Evolutionary conservation across 2,113 vertebrate species (phyloP), one percentile per base, ranked within the genome.

Genomic region (Agelaius tricolor): DNA sequence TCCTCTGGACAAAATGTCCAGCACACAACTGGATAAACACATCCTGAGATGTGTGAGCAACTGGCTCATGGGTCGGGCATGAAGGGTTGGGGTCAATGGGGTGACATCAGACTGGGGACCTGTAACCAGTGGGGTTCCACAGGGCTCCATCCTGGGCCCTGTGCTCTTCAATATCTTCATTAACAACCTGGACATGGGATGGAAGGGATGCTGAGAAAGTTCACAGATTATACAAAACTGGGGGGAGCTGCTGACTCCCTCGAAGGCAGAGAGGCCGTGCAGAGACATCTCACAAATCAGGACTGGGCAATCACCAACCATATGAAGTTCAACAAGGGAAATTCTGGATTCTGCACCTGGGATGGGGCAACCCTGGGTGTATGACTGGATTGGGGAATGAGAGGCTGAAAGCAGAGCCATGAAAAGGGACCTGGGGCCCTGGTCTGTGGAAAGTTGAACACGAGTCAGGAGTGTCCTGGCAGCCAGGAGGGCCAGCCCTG

Each of bases 171-270:
- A 16, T 4, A 18, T 24, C 28, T 28, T 55, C 49, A 33, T 39
- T 27, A 63, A 84, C 0, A 1, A 27, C 33, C 9, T 39, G 49
- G 41, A 33, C 2, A 2, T 0, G 0, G 49, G 49, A 46, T 39
- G 49, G 49, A 63, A 46, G 22, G 9, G 18, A 46, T 27, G 2
- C 39, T 11, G 39, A 55, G 33, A 3, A 73, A 46, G 6, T 37
- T 33, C 14, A 46, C 27, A 73, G 58, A 17, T 63, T 2, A 22
- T 37, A 11, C 33, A 37, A 54, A 73, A 63, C 8, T 54, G 31
- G 11, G 27, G 12, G 47, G 16, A 54, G 39, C 13, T 62, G 11
- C 1, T 44, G 27, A 84, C 21, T 37, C 33, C 33, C 31, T 44
- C 2, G 0, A 54, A 5, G 27, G 47, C 57, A 44, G 5, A 6